phyloP scores from a whole-genome alignment of 2,797 vertebrate species.

The Sebastes cheni region DNA sequence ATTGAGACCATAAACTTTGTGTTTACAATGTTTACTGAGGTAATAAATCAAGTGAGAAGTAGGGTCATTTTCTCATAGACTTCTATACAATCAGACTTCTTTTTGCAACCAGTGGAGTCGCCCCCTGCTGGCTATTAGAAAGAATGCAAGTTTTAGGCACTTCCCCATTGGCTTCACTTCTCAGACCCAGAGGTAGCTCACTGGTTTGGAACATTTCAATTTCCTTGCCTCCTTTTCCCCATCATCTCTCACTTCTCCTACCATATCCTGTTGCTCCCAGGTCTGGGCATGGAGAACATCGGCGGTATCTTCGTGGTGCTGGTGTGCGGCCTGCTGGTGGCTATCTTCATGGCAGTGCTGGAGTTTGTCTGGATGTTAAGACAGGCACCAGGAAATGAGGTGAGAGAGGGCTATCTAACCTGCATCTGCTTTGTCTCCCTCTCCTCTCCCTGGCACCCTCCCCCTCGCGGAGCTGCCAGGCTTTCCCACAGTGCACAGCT shows the following conservation, averaged over 20 bases:
- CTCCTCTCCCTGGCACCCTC: slow-evolving; percentile 53
- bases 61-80: not conserved
- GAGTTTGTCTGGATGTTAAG: slow-evolving; percentile 98
- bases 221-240: not conserved
- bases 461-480: slow-evolving; percentile 35
- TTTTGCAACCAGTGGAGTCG: not conserved
- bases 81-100: rapidly evolving
- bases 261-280: slow-evolving; percentile 67
- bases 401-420: slow-evolving; percentile 85
- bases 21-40: not conserved
- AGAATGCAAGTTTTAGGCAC: not conserved
- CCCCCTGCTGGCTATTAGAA: not conserved
- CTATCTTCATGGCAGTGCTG: slow-evolving; percentile 98
- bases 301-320: slow-evolving; percentile 99
- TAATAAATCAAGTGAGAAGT: not conserved
- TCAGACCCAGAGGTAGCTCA: not conserved
- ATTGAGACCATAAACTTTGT: no score
- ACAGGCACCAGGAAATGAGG: slow-evolving; percentile 93
- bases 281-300: slow-evolving; percentile 99
- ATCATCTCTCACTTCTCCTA: not conserved
- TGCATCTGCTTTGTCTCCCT: slow-evolving; percentile 81
- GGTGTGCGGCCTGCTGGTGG: slow-evolving; percentile 97
- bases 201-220: not conserved
- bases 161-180: not conserved
- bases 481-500: slow-evolving; percentile 40